Evolutionary conservation across 2,113 vertebrate genomes (phyloP), one percentile per base, ranked within the genome.

Genomic region (Hippocampus comes): DNA sequence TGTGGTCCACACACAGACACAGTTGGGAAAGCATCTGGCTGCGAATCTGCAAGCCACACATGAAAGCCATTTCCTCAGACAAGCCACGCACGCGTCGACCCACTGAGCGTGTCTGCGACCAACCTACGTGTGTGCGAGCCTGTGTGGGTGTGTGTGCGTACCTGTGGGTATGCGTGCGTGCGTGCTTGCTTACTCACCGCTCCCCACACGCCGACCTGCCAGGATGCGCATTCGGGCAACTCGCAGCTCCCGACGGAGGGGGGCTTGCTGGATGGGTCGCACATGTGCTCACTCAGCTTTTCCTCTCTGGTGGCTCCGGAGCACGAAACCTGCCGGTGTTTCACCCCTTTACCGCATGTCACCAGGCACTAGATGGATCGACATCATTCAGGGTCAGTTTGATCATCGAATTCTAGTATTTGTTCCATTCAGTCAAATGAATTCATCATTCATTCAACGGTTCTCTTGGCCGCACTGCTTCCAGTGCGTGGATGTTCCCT

Each of bases 141-240:
- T 78, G 51, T 59, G 73, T 70, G 75, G 55, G 68, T 60, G 64
- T 56, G 65, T 38, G 63, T 57, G 63, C 75, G 74, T 61, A 30
- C 27, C 27, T 30, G 27, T 30, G 27, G 27, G 27, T 30, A 30
- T 25, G 25, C 30, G 70, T 72, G 46, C 67, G 43, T 70, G 69
- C 3, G 70, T 71, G 42, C 63, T 42, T 69, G 63, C 27, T 53
- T 23, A 61, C 68, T 95, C 86, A 99, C 96, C 88, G 89, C 88
- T 88, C 95, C 94, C 96, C 97, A 99, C n/a, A 92, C 91, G 70
- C 95, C 96, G 7, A 93, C 93, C 89, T 96, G 94, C 96, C 97
- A 99, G 78, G 94, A 93, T 9, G 95, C 90, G 80, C 97, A 98
- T 15, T 92, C 86, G 0, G 87, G 93, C 69, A 93, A 93, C 82